These are phyloP conservation scores for Catharus ustulatus DNA, from an alignment of 2,797 vertebrate genomes.

Conservation along the genomic window DNA sequence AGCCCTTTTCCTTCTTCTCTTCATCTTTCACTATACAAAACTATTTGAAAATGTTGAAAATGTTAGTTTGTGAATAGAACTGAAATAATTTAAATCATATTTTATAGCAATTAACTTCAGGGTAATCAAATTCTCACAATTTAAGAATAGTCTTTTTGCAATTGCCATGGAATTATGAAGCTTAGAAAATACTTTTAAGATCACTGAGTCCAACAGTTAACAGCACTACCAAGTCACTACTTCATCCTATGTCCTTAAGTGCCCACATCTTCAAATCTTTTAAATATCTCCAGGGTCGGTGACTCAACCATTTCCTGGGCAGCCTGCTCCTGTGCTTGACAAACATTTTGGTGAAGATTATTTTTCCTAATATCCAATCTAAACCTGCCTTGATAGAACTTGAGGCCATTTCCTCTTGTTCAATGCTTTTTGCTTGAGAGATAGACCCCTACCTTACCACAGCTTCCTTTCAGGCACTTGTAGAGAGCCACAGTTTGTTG, in stretches of 20 bases:
- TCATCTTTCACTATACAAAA: not conserved
- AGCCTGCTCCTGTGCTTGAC: not conserved
- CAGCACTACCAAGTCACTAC: not conserved
- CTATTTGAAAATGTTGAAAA: not conserved
- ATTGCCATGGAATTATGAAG: not conserved
- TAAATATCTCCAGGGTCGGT: not conserved
- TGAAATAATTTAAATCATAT: not conserved
- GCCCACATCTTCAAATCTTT: not conserved
- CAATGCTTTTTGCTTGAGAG: not conserved
- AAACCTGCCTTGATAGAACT: not conserved
- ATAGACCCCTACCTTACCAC: accelerated
- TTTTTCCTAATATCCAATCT: not conserved
- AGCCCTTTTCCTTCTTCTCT: not conserved
- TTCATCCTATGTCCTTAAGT: not conserved
- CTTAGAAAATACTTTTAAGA: not conserved
- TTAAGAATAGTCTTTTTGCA: not conserved
- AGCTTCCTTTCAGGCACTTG: not conserved
- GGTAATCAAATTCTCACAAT: not conserved
- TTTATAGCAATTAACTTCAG: not conserved
- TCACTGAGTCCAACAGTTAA: not conserved
- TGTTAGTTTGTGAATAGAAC: not conserved
- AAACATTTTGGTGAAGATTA: not conserved
- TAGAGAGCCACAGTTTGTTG: not conserved
- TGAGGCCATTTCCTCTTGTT: not conserved
- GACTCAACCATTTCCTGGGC: not conserved